A percentile compares a stretch with the other conserved stretches of the same genome.
Conservation (phyloP, 2,797 vertebrate genomes). For the Sebastiscus tertius region DNA sequence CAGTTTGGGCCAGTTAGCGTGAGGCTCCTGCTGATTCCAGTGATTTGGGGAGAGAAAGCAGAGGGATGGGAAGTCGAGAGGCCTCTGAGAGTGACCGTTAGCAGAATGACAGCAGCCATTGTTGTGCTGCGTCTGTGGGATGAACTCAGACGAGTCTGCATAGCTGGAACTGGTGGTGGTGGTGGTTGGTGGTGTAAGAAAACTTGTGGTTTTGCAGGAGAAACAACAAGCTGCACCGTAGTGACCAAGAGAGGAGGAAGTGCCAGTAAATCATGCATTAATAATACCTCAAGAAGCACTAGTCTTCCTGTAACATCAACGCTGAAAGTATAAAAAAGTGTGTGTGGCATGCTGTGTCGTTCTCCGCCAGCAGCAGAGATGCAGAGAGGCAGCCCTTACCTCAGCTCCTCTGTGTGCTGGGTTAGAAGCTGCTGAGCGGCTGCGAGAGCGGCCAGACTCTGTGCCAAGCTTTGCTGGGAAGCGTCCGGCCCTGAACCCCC, state of each 20-base stretch:
- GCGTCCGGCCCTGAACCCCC: slow-evolving; percentile 82
- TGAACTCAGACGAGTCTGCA: slow-evolving; percentile 47
- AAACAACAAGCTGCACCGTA: slow-evolving; percentile 32
- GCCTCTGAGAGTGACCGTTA: slow-evolving; percentile 43
- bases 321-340: not conserved
- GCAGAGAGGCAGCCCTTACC: slow-evolving; percentile 85
- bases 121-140: slow-evolving; percentile 64
- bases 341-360: slow-evolving; percentile 25
- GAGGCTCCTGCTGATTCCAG: slow-evolving; percentile 61
- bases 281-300: not conserved
- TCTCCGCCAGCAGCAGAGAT: slow-evolving; percentile 39
- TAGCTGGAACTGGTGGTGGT: slow-evolving; percentile 40
- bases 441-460: slow-evolving; percentile 79
- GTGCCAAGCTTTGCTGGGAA: slow-evolving; percentile 82
- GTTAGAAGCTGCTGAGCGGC: slow-evolving; percentile 87
- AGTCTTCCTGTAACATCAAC: not conserved
- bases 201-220: slow-evolving; percentile 46
- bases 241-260: slow-evolving; percentile 11
- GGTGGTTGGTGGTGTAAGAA: slow-evolving; percentile 23
- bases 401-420: slow-evolving; percentile 88
- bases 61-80: slow-evolving; percentile 47
- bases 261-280: slow-evolving; percentile 22
- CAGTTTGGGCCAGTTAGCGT: slow-evolving; percentile 53
- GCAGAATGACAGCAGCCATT: slow-evolving; percentile 67
- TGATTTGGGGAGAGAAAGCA: slow-evolving; percentile 53